A percentile compares a stretch with the other conserved stretches of the same genome.
phyloP scores from a whole-genome alignment of 2,888 invertebrate species.

The Drosophila setosimentum region DNA sequence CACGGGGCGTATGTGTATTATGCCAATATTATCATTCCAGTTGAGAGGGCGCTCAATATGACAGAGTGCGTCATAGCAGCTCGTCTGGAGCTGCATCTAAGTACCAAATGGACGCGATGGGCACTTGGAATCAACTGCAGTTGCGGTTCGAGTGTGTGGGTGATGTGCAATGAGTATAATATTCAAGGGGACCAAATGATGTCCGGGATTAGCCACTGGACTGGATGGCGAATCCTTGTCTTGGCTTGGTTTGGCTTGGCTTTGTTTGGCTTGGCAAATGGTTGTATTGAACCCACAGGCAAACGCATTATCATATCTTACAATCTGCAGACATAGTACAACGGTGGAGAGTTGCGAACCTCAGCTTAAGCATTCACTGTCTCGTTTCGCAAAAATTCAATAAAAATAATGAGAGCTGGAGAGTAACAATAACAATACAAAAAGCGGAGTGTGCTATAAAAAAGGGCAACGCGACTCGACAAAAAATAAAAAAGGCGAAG shows the following conservation, averaged over 20 bases:
- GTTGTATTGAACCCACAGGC: constrained; percentile 69
- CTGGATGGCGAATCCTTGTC: constrained; percentile 36
- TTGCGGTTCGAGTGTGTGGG: constrained; percentile 33
- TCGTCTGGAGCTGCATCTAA: constrained; percentile 34
- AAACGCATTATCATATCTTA: constrained; percentile 72
- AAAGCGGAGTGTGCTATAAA: constrained; percentile 55
- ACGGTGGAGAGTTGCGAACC: constrained; percentile 25
- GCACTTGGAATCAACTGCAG: constrained; percentile 26
- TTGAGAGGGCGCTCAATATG: constrained; percentile 55
- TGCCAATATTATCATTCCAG: constrained; percentile 66
- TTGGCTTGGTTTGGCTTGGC: constrained; percentile 4
- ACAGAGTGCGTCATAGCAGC: constrained; percentile 59
- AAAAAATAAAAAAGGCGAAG: constrained; percentile 14
- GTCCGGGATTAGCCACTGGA: constrained; percentile 43
- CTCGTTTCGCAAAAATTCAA: constrained; percentile 63
- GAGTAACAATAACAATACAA: constrained; percentile 54
- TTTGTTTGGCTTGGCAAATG: constrained; percentile 48
- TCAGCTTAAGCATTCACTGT: constrained; percentile 29
- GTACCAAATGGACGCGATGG: constrained; percentile 17
- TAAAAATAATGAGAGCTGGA: constrained; percentile 75
- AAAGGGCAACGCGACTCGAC: constrained; percentile 37
- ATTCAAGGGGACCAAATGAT: constrained; percentile 31
- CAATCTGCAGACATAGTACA: constrained; percentile 5
- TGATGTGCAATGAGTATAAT: constrained; percentile 17
- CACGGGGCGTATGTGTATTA: constrained; percentile 80